Evolutionary conservation across 2,888 invertebrate genomes (phyloP), one percentile per base, ranked within the genome.

Genomic region (Napeogenes inachia): DNA sequence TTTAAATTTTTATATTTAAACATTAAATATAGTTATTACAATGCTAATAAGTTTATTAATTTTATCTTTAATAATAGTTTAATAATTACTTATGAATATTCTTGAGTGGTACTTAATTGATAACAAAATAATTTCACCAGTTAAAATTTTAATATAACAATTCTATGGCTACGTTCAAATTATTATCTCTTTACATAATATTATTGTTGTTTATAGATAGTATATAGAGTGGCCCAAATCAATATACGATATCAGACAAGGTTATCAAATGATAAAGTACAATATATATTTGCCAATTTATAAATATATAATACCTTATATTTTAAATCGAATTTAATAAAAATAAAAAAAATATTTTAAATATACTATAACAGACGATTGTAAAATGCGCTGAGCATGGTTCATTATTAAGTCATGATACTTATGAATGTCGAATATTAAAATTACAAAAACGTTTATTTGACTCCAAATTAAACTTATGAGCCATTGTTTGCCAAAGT

Each of bases 401-500:
- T 13, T 13, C 4, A 13, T 38, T 13, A 47, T 47, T 47, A 47
- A 13, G 10, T 50, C 10, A 8, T 2, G 12, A 8, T 50, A 50
- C 53, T 57, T 45, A 3, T 45, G 30, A 45, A 13, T 8, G 45
- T 38, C 21, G 47, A 58, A 6, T 35, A 71, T 69, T 70, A 66
- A 67, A 67, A 82, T 82, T 78, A 77, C 65, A 71, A 70, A 73
- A 73, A 77, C 75, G 75, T 79, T 67, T 65, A 68, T 70, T 69
- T 70, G 70, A 69, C 68, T 70, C 84, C 82, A 76, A 75, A 82
- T 82, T 79, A 61, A 81, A 71, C 66, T 70, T 71, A 72, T 72
- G 68, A 74, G 65, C 85, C 73, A 85, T 87, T 87, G 84, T 88
- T 72, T 80, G 80, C 75, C 71, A 56, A 72, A 77, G 75, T 78